Base-by-base conservation (phyloP, 35 echinoderm and acorn worm species). In the Ophiothrix spiculata region DNA sequence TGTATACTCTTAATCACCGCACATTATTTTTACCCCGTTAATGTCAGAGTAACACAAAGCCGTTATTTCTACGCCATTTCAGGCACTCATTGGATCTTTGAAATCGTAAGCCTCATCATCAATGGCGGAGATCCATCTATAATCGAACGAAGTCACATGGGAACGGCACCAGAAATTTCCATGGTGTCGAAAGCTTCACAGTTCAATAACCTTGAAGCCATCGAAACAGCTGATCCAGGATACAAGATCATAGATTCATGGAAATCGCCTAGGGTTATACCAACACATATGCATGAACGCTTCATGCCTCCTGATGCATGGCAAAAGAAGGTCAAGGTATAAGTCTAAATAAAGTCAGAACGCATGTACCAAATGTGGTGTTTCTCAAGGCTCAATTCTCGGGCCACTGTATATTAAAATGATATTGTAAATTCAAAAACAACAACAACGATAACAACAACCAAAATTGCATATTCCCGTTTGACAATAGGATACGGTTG, bases 131-230 rank as follows among this genome's bases (percentile, higher is more conserved):
- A 69, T 69, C 60, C 60, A 2, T 15, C 17, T 10, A 69, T 25
- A 69, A 69, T 69, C 23, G 60, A 69, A 69, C 17, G 60, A 69
- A 69, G 60, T 69, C 60, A 69, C 60, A 69, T 69, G 60, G 23
- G 16, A 1, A 69, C 29, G 2, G 60, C 10, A 25, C 60, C 60
- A 15, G 60, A 69, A 28, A 4, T 69, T 15, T 12, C 23, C 29
- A 69, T 69, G 60, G 60, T 28, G 17, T 25, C 25, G 29, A n/a
- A n/a, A n/a, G n/a, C n/a, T n/a, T n/a, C n/a, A n/a, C n/a, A n/a
- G n/a, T 28, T 28, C 17, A 25, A 2, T 10, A 28, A 69, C 60
- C 16, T 12, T 4, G 60, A 69, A 69, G 60, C 60, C 2, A n/a
- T 69, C 6, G 29, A 69, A 69, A n/a, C 60, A 12, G 29, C 60